Conservation (phyloP, 2,113 vertebrate species). For the Toxostoma redivivum region DNA sequence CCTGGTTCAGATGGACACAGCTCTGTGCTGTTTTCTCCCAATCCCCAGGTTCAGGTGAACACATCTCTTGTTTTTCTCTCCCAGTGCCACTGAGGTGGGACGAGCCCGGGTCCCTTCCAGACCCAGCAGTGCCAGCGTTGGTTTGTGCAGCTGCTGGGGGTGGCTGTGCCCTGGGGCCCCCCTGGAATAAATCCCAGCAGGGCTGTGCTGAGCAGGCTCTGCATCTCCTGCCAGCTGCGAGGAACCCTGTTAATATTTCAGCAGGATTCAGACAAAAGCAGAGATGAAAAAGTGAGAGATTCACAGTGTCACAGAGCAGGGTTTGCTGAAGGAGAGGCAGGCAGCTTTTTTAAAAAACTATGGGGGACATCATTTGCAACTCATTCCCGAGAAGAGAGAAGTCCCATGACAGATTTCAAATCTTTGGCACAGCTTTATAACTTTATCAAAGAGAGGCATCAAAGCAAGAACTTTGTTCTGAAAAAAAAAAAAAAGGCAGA, state of each 20-base stretch:
- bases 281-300: not conserved
- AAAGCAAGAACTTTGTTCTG: conserved; percentile 24
- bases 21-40: too few species aligned
- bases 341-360: conserved; percentile 4
- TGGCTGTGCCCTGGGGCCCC: not conserved
- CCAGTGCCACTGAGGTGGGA: not conserved
- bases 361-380: conserved; percentile 30
- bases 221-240: not conserved
- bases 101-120: not conserved
- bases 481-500: not conserved
- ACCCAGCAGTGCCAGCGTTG: not conserved
- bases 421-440: conserved; percentile 45
- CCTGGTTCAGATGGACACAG: too few species aligned
- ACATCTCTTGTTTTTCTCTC: too few species aligned
- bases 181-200: not conserved
- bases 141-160: too few species aligned
- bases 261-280: conserved; percentile 20
- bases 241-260: conserved; percentile 51
- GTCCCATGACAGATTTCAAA: conserved; percentile 48
- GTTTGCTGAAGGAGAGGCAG: conserved; percentile 20
- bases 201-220: not conserved
- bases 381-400: not conserved
- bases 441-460: conserved; percentile 56
- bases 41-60: too few species aligned
- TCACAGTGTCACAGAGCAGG: not conserved